Evolutionary conservation across 2,888 invertebrate genomes (phyloP).

Genomic region (Sericinus montela): DNA sequence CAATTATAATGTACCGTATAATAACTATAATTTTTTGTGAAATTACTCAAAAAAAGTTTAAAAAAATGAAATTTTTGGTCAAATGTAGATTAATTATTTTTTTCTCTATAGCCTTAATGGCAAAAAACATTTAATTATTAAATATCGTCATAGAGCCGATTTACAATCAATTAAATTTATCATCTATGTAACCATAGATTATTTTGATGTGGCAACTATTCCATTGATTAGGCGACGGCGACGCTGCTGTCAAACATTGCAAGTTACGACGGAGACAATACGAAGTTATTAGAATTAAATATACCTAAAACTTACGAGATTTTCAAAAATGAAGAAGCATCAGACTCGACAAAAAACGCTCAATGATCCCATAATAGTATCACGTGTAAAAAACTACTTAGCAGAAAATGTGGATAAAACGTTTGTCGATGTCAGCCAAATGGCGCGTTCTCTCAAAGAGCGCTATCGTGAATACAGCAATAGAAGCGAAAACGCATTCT

Average conservation of each 20-base stretch:
- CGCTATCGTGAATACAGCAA: constrained; percentile 87
- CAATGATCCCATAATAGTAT: constrained; percentile 78
- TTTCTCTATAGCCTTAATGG: too few relatives aligned
- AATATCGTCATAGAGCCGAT: too few relatives aligned
- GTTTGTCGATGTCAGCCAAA: constrained; percentile 89
- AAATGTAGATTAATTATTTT: too few relatives aligned
- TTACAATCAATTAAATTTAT: too few relatives aligned
- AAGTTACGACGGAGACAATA: constrained; percentile 36
- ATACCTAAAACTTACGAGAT: too few relatives aligned
- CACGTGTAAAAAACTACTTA: constrained; percentile 85
- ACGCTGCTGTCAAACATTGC: constrained; percentile 46
- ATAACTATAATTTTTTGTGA: too few relatives aligned
- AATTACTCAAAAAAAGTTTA: too few relatives aligned
- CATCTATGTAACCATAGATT: not conserved
- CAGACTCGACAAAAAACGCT: constrained; percentile 68
- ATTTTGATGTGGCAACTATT: constrained; percentile 41
- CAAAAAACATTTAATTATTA: too few relatives aligned
- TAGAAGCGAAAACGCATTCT: constrained; percentile 89
- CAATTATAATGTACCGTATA: too few relatives aligned
- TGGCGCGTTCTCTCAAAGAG: constrained; percentile 89
- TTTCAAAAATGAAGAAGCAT: constrained; percentile 72
- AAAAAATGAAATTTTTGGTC: too few relatives aligned
- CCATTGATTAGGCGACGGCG: constrained; percentile 59
- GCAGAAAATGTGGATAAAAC: constrained; percentile 89
- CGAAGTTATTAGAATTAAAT: not conserved